Percentiles rank a stretch among this genome's conserved stretches.
These are phyloP conservation scores for Apaloderma vittatum DNA, from an alignment of 2,113 vertebrate species.

Conservation along the genomic window DNA sequence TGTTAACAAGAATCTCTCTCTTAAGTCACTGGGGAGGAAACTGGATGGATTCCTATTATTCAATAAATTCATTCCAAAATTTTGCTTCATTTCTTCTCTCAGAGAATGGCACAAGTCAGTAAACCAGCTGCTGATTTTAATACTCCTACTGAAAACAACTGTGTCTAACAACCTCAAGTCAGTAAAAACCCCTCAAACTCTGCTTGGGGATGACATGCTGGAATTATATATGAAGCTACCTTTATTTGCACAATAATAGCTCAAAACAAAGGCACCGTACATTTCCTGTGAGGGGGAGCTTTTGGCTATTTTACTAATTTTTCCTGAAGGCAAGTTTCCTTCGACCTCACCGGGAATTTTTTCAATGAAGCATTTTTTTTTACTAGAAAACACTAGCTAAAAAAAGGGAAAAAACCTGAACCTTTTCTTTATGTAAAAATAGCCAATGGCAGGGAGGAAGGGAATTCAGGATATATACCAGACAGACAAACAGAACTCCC, in stretches of 20 bases:
- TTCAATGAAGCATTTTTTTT: not conserved
- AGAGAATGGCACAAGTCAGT: constrained; percentile 9
- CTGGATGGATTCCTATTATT: constrained; percentile 14
- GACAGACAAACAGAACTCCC: constrained; percentile 10
- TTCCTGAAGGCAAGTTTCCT: constrained; percentile 30
- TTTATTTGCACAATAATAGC: not conserved
- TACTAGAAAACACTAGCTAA: not conserved
- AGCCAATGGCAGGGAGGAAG: not conserved
- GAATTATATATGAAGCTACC: not conserved
- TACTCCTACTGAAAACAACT: constrained; percentile 31
- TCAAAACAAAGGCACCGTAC: not conserved
- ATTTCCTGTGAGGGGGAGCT: not conserved
- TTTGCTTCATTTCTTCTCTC: not conserved
- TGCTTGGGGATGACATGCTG: not conserved
- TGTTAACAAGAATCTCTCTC: not conserved
- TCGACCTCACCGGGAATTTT: constrained; percentile 26
- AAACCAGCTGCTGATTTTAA: not conserved
- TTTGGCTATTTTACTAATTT: not conserved
- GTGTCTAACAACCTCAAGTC: not conserved
- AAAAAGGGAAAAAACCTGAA: not conserved
- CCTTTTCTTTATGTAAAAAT: not conserved
- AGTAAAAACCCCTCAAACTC: not conserved
- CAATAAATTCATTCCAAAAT: constrained; percentile 31
- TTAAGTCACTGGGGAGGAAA: not conserved
- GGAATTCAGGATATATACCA: constrained; percentile 19